A percentile compares a stretch with the other conserved stretches of the same genome.
Conservation (phyloP, 2,113 vertebrate genomes). For the Lepidiolamprologus cunningtoni region DNA sequence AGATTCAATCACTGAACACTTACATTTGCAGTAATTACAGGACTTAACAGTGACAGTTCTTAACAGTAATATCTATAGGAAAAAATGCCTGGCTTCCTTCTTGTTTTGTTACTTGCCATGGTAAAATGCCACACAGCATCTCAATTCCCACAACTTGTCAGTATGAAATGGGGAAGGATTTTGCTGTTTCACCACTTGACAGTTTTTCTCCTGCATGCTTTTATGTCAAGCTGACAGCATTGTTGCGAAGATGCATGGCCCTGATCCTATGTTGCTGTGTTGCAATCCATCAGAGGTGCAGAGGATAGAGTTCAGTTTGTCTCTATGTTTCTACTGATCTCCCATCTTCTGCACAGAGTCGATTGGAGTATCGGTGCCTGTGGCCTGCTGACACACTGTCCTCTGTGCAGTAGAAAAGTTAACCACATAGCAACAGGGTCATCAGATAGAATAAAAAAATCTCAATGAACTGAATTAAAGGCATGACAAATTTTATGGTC, state of each 20-base stretch:
- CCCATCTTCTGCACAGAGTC: background rate
- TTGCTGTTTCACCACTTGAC: background rate
- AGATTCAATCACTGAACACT: background rate
- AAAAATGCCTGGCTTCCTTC: background rate
- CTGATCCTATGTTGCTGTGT: background rate
- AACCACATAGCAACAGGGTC: background rate
- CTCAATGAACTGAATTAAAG: background rate
- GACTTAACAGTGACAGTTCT: background rate
- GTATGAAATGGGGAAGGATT: background rate
- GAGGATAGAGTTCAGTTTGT: slow-evolving; percentile 29
- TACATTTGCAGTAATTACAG: background rate
- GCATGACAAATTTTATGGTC: background rate
- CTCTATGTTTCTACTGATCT: slow-evolving; percentile 18
- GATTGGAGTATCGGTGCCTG: background rate
- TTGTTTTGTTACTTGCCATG: background rate
- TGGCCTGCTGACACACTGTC: background rate
- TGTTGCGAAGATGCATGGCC: background rate
- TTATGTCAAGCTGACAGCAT: background rate
- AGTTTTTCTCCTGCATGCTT: background rate
- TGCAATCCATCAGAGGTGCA: slow-evolving; percentile 28
- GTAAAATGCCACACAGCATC: background rate
- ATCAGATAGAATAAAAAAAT: background rate
- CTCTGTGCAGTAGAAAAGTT: background rate
- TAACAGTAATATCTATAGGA: background rate
- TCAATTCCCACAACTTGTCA: background rate